Conservation (phyloP, 2,113 vertebrate species). For the Chloebia gouldiae region DNA sequence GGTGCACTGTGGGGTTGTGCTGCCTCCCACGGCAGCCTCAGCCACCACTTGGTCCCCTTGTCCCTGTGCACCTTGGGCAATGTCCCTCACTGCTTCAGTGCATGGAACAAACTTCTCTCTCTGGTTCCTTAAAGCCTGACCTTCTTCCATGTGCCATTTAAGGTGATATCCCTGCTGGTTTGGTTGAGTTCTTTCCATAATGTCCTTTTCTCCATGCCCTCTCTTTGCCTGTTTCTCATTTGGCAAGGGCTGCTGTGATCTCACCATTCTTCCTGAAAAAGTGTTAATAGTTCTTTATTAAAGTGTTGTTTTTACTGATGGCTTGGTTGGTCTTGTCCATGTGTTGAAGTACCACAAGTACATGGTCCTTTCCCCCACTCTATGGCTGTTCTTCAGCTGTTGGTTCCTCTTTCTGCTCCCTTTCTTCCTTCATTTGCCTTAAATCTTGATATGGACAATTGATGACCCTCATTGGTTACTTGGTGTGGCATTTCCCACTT, state of each 20-base stretch:
- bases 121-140: not conserved
- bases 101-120: not conserved
- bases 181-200: not conserved
- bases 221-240: not conserved
- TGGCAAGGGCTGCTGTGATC: not conserved
- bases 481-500: not conserved
- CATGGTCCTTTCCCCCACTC: not conserved
- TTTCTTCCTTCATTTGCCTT: not conserved
- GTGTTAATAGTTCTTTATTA: not conserved
- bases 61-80: accelerated
- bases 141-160: not conserved
- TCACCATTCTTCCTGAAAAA: not conserved
- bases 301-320: not conserved
- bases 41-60: not conserved
- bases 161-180: not conserved
- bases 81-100: not conserved
- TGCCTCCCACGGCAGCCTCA: accelerated
- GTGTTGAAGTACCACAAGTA: not conserved
- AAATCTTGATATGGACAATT: not conserved
- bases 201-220: not conserved
- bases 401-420: not conserved
- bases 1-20: accelerated
- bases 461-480: not conserved
- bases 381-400: not conserved
- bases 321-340: not conserved